Evolutionary conservation across 1,140 invertebrate species (phyloP), one percentile per base, ranked within the genome.

Genomic region (Medauroidea extradentata): DNA sequence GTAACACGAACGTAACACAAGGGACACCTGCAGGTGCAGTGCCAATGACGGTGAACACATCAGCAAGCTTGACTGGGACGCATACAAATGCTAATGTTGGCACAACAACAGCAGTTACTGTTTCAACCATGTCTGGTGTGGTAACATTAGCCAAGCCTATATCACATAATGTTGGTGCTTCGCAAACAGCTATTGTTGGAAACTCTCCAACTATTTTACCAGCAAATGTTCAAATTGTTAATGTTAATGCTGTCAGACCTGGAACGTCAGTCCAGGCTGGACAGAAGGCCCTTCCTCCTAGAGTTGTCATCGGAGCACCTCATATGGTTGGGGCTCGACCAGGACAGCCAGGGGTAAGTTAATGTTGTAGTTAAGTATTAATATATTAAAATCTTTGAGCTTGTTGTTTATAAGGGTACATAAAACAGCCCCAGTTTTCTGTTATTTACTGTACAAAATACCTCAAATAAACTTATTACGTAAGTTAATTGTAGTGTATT

Each of bases 221-320:
- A 51, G 82, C 85, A 60, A 90, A 90, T 78, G 87, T 94, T 63
- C 90, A 92, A 73, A 89, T 94, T 70, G 80, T 94, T 51, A 93
- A 93, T 78, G 78, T 84, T 29, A 84, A 84, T 72, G 68, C 81
- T 3, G 85, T 92, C 78, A 79, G 90, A 62, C 85, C 87, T 29
- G 83, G 78, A 52, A 80, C 85, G 43, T 84, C 87, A 21, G 73
- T 81, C 56, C 81, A 83, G 57, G 77, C 83, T n/a, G 81, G 81
- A 57, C 86, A 88, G 68, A 92, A 91, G 71, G 84, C 83, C 46
- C 82, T 88, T 34, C 81, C 87, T 23, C 82, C 88, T 14, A 81
- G 91, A 61, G 86, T 93, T 59, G 87, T 94, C 60, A 86, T 91
- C 65, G 85, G 86, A 63, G 81, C 85, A 68, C 83, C 83, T 55